Conservation (phyloP, 2,797 vertebrate species). For the Peromyscus aztecus region DNA sequence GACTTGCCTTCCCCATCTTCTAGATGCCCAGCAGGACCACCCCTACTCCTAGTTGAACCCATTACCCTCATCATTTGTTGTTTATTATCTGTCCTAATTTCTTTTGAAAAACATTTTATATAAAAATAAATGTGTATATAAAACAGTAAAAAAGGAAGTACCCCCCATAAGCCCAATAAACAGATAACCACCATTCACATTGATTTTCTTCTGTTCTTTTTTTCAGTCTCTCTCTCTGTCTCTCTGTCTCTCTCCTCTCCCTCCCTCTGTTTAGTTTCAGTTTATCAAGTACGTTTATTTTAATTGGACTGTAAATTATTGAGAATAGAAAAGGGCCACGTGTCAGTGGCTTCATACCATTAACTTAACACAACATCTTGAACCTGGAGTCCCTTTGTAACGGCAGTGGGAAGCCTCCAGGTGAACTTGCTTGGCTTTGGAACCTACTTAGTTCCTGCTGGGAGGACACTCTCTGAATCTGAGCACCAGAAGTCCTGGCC, state of each 20-base stretch:
- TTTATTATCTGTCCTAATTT: neutral
- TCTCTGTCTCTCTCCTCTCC: neutral
- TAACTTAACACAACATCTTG: neutral
- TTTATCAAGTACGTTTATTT: neutral
- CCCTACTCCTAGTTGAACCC: neutral
- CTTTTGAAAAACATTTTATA: neutral
- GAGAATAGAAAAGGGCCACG: neutral
- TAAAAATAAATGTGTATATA: neutral
- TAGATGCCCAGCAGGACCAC: too few relatives aligned
- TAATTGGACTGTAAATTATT: neutral
- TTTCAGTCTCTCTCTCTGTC: neutral
- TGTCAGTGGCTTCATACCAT: neutral
- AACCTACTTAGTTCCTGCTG: neutral
- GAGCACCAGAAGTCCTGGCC: neutral
- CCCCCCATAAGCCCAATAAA: neutral
- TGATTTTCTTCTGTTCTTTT: constrained; percentile 30
- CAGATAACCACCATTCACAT: neutral
- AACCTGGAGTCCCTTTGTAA: neutral
- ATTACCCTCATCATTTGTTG: neutral
- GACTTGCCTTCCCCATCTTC: neutral
- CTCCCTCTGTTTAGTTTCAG: neutral
- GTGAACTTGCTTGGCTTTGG: neutral
- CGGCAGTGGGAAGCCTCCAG: neutral
- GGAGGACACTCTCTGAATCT: neutral
- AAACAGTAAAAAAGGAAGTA: neutral